Evolutionary conservation across 2,888 invertebrate genomes (phyloP).

Genomic region (Polylopha cassiicola): DNA sequence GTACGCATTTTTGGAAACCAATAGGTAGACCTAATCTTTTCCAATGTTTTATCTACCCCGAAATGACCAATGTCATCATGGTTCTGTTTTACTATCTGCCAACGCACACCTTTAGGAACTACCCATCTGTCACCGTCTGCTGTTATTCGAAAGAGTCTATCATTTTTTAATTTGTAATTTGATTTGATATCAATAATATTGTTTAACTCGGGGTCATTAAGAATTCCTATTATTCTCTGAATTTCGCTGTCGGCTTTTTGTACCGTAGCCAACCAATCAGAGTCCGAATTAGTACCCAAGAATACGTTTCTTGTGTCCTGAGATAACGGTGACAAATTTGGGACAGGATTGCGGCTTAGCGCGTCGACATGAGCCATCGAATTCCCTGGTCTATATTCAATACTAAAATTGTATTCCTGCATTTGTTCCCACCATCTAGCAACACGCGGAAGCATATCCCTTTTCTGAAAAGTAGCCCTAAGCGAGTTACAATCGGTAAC

Average conservation of each 20-base stretch:
- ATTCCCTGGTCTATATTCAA: slow-evolving; percentile 27
- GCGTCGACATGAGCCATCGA: slow-evolving; percentile 39
- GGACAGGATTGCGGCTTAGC: slow-evolving; percentile 32
- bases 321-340: no score
- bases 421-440: slow-evolving; percentile 36
- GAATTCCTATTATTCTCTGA: slow-evolving; percentile 20
- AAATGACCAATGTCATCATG: slow-evolving; percentile 26
- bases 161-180: slow-evolving; percentile 18
- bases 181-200: slow-evolving; percentile 18
- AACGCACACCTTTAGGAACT: slow-evolving; percentile 23
- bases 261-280: slow-evolving; percentile 23
- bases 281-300: not conserved
- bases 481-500: slow-evolving; percentile 29
- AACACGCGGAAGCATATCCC: slow-evolving; percentile 32
- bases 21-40: slow-evolving; percentile 16
- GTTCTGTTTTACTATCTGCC: slow-evolving; percentile 21
- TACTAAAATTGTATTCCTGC: slow-evolving; percentile 35
- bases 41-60: slow-evolving; percentile 19
- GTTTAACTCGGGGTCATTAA: slow-evolving; percentile 16
- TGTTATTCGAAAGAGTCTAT: slow-evolving; percentile 16
- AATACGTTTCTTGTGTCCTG: not conserved
- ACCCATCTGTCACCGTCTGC: slow-evolving; percentile 18
- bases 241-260: slow-evolving; percentile 25
- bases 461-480: slow-evolving; percentile 36
- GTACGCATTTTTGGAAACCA: slow-evolving; percentile 25